Conservation (phyloP, 1,140 invertebrate genomes). For the Drosophila dunni region DNA sequence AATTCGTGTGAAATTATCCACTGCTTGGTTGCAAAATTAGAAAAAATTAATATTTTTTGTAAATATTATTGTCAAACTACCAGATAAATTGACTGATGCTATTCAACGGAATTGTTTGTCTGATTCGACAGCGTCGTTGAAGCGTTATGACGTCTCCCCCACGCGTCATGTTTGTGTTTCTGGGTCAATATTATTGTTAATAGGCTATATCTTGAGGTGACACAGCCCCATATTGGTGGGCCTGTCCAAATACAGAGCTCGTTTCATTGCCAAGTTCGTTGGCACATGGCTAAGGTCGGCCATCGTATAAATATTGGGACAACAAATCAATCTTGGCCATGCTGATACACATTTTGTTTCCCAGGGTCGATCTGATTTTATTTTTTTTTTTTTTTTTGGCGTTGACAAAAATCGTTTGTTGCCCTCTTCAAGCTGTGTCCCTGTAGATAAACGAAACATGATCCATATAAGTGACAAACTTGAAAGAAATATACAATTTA, state of each 20-base stretch:
- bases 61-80: constrained; percentile 60
- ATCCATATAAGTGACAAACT: background rate
- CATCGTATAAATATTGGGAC: constrained; percentile 41
- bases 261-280: constrained; percentile 80
- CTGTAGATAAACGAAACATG: constrained; percentile 9
- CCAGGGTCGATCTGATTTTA: constrained; percentile 54
- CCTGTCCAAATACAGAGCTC: constrained; percentile 59
- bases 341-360: constrained; percentile 43
- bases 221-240: constrained; percentile 20
- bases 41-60: constrained; percentile 52
- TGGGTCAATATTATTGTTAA: constrained; percentile 42
- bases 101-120: constrained; percentile 72
- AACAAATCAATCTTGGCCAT: constrained; percentile 67
- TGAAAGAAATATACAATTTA: background rate
- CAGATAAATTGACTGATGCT: constrained; percentile 48
- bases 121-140: background rate
- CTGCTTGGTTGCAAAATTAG: constrained; percentile 43
- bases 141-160: constrained; percentile 51
- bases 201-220: constrained; percentile 15
- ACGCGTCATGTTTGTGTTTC: constrained; percentile 34
- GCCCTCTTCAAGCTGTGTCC: constrained; percentile 34
- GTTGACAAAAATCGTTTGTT: constrained; percentile 58
- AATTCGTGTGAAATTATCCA: constrained; percentile 67
- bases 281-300: constrained; percentile 65
- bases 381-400: constrained; percentile 26